Evolutionary conservation across 2,113 vertebrate genomes (phyloP).

Genomic region (Rhagologus leucostigma): DNA sequence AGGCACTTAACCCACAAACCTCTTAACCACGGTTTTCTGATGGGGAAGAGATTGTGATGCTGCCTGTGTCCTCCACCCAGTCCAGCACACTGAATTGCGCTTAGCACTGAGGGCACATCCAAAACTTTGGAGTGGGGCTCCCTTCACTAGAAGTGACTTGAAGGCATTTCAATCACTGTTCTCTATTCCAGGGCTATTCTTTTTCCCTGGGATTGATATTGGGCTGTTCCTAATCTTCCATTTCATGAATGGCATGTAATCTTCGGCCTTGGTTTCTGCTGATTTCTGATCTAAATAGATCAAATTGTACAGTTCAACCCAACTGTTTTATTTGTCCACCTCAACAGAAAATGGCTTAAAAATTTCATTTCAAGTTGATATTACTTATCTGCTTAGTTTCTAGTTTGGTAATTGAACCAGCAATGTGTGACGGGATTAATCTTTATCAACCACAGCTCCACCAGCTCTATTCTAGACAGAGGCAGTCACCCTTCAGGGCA

Average conservation of each 20-base stretch:
- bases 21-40: background rate
- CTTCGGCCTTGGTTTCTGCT: rapidly evolving
- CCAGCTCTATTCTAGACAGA: background rate
- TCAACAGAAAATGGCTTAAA: background rate
- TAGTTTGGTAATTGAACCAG: background rate
- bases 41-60: background rate
- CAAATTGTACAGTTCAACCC: background rate
- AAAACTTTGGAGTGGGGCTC: background rate
- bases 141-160: background rate
- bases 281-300: background rate
- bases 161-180: background rate
- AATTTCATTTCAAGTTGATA: background rate
- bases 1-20: background rate
- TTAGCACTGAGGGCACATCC: background rate
- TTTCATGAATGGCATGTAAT: background rate
- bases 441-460: background rate
- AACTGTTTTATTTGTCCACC: background rate
- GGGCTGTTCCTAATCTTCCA: background rate
- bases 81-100: background rate
- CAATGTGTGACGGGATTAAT: background rate
- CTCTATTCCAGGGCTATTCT: background rate
- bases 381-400: background rate
- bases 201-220: background rate
- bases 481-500: background rate
- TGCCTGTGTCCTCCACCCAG: background rate